Conservation (phyloP, 2,888 invertebrate species). For the Liopterus haemorrhoidalis region DNA sequence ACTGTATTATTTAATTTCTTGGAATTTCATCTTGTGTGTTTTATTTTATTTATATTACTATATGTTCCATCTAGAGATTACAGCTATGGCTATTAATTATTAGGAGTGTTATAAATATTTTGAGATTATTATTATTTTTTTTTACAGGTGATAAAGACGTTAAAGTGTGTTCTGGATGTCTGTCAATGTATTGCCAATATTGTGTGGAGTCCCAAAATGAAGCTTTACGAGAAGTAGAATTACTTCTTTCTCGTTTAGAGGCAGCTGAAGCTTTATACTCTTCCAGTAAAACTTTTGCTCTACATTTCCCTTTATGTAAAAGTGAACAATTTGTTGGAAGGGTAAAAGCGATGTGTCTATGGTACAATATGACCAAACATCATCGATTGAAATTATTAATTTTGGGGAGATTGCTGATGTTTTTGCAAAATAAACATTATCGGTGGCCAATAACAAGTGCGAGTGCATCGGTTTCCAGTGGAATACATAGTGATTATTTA, state of each 20-base stretch:
- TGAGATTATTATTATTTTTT: not conserved
- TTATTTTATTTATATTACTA: no score
- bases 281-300: constrained; percentile 71
- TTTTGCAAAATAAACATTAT: constrained; percentile 38
- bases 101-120: not conserved
- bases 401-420: constrained; percentile 60
- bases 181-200: constrained; percentile 63
- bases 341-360: constrained; percentile 78
- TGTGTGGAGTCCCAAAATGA: constrained; percentile 68
- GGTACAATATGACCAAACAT: constrained; percentile 85
- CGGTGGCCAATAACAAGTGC: constrained; percentile 37
- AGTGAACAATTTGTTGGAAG: constrained; percentile 59
- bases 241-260: constrained; percentile 66
- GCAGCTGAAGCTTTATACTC: constrained; percentile 77
- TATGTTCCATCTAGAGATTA: no score
- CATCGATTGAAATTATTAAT: constrained; percentile 75
- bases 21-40: no score
- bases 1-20: no score
- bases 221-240: constrained; percentile 69
- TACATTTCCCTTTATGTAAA: constrained; percentile 64
- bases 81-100: no score
- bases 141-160: no score
- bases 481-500: constrained; percentile 14
- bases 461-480: constrained; percentile 17
- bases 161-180: constrained; percentile 59